phyloP scores from a whole-genome alignment of 2,797 vertebrate genomes.

The Muraenolepis orangiensis region DNA sequence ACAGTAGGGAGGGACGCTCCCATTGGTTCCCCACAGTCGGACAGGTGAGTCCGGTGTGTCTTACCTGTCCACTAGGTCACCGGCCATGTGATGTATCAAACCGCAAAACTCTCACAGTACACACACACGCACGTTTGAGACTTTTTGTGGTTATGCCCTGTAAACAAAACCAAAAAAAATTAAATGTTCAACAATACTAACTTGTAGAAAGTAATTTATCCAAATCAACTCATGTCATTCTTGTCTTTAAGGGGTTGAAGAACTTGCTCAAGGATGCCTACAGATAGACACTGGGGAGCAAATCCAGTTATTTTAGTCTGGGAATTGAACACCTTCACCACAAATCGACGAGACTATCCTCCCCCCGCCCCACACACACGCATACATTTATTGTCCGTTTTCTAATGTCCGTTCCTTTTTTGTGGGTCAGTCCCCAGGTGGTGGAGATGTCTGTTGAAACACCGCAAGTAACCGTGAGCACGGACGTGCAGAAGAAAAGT shows the following conservation, averaged over 20 bases:
- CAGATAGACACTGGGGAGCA: too few species aligned
- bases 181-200: neutral
- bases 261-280: too few species aligned
- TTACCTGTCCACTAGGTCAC: neutral
- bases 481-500: neutral
- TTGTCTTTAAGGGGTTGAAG: too few species aligned
- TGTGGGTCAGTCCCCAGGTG: neutral
- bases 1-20: neutral
- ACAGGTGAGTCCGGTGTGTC: neutral
- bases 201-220: neutral
- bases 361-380: too few species aligned
- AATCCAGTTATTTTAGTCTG: too few species aligned
- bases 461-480: neutral
- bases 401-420: neutral
- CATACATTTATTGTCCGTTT: neutral
- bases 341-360: too few species aligned
- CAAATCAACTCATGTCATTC: too few species aligned
- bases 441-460: neutral
- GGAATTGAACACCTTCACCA: too few species aligned
- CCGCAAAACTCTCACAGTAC: too few species aligned
- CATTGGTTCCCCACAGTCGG: neutral
- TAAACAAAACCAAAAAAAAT: neutral
- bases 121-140: too few species aligned
- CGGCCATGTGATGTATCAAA: too few species aligned
- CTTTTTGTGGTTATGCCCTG: too few species aligned